These are phyloP conservation scores for Agrypnus murinus DNA, from an alignment of 2,888 invertebrate genomes.

Conservation along the genomic window DNA sequence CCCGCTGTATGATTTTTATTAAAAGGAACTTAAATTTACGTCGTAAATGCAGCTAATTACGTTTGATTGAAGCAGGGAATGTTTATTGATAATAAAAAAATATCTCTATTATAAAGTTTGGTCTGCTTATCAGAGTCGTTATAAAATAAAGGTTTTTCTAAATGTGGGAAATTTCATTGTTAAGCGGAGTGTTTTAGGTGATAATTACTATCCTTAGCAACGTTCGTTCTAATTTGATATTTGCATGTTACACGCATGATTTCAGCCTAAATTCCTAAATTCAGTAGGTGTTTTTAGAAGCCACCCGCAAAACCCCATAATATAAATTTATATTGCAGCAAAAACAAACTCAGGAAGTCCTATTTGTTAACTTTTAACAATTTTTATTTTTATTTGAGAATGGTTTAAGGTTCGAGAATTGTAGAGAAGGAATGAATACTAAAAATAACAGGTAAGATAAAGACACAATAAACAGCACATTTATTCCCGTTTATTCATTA, in stretches of 20 bases:
- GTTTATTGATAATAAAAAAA: no score
- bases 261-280: conserved; percentile 19
- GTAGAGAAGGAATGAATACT: no score
- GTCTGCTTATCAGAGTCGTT: background rate
- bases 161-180: conserved; percentile 54
- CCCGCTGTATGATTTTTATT: no score
- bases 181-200: conserved; percentile 53
- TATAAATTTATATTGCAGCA: conserved; percentile 1
- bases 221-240: conserved; percentile 45
- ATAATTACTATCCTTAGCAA: conserved; percentile 48
- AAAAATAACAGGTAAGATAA: no score
- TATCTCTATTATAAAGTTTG: background rate
- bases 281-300: background rate
- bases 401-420: no score
- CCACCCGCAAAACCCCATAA: background rate
- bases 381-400: no score
- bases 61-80: no score
- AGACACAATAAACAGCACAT: no score
- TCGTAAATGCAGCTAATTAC: no score
- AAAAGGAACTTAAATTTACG: no score
- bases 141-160: conserved; percentile 23
- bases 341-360: background rate
- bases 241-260: conserved; percentile 45
- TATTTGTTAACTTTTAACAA: no score
- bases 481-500: no score